phyloP scores from a whole-genome alignment of 2,113 vertebrate species.

The Daboia siamensis region DNA sequence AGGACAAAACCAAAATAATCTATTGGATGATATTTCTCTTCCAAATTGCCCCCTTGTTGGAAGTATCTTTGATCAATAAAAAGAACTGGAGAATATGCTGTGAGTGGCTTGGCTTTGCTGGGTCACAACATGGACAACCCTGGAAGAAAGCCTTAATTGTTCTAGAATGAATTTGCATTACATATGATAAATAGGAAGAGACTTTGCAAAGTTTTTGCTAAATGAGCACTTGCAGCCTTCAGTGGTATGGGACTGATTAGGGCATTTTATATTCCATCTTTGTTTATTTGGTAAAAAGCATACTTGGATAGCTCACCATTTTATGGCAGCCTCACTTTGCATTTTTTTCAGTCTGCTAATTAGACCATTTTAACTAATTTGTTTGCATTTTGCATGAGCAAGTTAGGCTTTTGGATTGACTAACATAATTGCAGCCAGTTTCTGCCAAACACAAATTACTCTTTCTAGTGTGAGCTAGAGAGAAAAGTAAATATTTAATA shows the following conservation, averaged over 20 bases:
- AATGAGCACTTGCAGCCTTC: slow-evolving; percentile 7
- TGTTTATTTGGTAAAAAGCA: slow-evolving; percentile 58
- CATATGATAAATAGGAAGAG: neutral
- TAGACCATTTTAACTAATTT: slow-evolving; percentile 88
- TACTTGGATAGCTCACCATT: slow-evolving; percentile 63
- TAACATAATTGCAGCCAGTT: slow-evolving; percentile 81
- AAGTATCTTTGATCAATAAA: neutral
- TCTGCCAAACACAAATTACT: slow-evolving; percentile 83
- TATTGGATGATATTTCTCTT: neutral
- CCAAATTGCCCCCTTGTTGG: neutral
- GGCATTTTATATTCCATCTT: slow-evolving; percentile 57
- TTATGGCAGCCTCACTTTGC: slow-evolving; percentile 79
- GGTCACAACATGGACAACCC: neutral
- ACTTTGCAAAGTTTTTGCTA: slow-evolving; percentile 34
- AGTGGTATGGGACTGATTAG: slow-evolving; percentile 45
- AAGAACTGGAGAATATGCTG: neutral
- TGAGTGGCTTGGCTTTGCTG: neutral
- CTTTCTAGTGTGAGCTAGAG: slow-evolving; percentile 77
- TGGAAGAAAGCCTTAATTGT: neutral
- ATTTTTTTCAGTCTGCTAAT: slow-evolving; percentile 83
- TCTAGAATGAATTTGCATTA: neutral
- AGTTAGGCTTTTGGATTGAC: slow-evolving; percentile 84
- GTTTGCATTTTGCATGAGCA: slow-evolving; percentile 87
- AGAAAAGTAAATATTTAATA: slow-evolving; percentile 88
- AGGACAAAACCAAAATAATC: neutral